A percentile compares a stretch with the other conserved stretches of the same genome.
phyloP scores from a whole-genome alignment of 1,140 invertebrate species.

The Mizuhopecten yessoensis region DNA sequence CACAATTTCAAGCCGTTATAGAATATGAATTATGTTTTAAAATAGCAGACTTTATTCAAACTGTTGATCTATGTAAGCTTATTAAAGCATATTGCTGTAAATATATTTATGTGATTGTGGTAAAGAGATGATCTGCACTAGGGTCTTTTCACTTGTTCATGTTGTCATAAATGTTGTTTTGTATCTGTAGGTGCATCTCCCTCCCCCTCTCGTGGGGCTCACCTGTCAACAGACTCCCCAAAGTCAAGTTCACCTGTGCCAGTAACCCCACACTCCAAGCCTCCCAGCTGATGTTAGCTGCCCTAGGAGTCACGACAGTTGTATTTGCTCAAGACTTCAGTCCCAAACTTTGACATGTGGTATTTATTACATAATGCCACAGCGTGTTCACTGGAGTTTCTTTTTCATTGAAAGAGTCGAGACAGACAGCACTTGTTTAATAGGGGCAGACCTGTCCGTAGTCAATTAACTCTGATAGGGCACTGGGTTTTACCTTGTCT shows the following conservation, averaged over 20 bases:
- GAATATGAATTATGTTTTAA: too few species aligned
- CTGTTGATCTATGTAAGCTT: too few species aligned
- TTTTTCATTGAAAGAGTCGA: neutral
- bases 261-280: neutral
- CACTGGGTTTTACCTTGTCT: too few species aligned
- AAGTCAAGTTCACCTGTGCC: constrained; percentile 3
- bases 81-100: too few species aligned
- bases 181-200: neutral
- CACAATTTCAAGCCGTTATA: too few species aligned
- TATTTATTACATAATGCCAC: neutral
- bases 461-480: neutral
- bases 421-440: neutral
- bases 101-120: too few species aligned
- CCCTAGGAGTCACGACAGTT: neutral
- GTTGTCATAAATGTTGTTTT: neutral
- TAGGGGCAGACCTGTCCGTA: neutral
- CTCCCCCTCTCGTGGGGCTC: neutral
- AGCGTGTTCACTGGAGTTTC: neutral
- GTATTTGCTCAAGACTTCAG: constrained; percentile 1
- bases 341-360: neutral
- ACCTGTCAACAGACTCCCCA: constrained; percentile 17
- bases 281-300: constrained; percentile 1
- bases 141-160: too few species aligned
- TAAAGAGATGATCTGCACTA: too few species aligned
- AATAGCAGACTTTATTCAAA: too few species aligned